Conservation (phyloP, 2,797 vertebrate genomes). For the Anguilla obscura region DNA sequence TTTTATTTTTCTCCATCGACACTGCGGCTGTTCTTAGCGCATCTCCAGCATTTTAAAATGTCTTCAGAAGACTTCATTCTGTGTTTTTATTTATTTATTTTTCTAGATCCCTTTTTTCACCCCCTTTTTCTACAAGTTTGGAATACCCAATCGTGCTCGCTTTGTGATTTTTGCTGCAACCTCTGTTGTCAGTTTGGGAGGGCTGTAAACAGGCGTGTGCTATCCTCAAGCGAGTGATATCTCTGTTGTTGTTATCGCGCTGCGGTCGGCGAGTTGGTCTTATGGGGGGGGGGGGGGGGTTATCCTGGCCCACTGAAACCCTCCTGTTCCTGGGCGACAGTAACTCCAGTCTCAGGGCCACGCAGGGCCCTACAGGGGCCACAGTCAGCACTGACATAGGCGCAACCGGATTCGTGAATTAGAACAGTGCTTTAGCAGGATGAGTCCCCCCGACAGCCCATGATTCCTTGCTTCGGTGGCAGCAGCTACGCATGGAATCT, state of each 20-base stretch:
- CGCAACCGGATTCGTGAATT: background rate
- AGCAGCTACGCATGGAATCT: background rate
- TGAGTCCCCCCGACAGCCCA: background rate
- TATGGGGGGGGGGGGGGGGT: too few relatives aligned
- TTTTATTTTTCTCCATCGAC: background rate
- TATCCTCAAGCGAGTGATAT: too few relatives aligned
- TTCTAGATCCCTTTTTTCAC: background rate
- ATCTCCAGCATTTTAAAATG: constrained; percentile 1
- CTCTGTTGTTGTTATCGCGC: too few relatives aligned
- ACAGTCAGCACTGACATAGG: background rate
- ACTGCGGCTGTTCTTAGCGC: background rate
- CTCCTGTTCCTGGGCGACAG: too few relatives aligned
- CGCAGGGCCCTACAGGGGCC: background rate
- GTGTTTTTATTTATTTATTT: background rate
- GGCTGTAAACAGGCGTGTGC: too few relatives aligned
- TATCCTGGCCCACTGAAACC: too few relatives aligned
- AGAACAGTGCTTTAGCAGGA: background rate
- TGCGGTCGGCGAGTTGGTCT: too few relatives aligned
- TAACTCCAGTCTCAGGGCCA: too few relatives aligned
- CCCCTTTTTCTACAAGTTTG: background rate
- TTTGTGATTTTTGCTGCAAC: too few relatives aligned
- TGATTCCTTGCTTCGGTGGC: background rate
- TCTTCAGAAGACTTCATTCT: background rate
- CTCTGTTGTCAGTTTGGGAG: too few relatives aligned
- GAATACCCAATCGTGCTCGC: background rate